These are phyloP conservation scores for Alentia gelatinosa DNA, from an alignment of 2,888 invertebrate genomes.

Conservation along the genomic window DNA sequence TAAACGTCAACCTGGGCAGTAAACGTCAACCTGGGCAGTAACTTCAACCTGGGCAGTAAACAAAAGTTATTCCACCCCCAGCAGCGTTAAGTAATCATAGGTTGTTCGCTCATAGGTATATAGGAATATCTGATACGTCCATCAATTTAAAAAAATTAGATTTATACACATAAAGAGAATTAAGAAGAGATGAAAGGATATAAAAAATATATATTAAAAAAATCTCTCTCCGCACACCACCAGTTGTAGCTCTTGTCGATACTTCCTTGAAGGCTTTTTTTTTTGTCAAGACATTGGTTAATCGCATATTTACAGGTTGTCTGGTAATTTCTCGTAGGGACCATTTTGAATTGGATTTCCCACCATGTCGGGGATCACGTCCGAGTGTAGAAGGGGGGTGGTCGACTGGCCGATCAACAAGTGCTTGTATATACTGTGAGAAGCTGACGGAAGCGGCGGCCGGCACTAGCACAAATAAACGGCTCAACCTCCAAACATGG, in stretches of 20 bases:
- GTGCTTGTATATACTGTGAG: not conserved
- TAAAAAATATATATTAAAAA: not conserved
- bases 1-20: too few species aligned
- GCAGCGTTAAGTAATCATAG: not conserved
- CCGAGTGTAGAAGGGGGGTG: not conserved
- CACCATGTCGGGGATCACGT: not conserved
- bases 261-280: conserved; percentile 7
- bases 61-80: not conserved
- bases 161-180: not conserved
- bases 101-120: not conserved
- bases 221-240: conserved; percentile 29
- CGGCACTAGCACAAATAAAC: conserved; percentile 35
- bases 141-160: not conserved
- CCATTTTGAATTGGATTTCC: not conserved
- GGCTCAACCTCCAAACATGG: conserved; percentile 21
- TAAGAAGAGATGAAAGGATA: not conserved
- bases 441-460: conserved; percentile 34
- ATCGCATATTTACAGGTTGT: not conserved
- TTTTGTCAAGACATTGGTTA: not conserved
- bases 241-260: conserved; percentile 29
- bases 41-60: too few species aligned
- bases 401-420: not conserved
- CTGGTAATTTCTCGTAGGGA: not conserved
- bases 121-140: too few species aligned
- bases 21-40: too few species aligned